Conservation (phyloP, 2,797 vertebrate species). For the Propithecus deckenii region DNA sequence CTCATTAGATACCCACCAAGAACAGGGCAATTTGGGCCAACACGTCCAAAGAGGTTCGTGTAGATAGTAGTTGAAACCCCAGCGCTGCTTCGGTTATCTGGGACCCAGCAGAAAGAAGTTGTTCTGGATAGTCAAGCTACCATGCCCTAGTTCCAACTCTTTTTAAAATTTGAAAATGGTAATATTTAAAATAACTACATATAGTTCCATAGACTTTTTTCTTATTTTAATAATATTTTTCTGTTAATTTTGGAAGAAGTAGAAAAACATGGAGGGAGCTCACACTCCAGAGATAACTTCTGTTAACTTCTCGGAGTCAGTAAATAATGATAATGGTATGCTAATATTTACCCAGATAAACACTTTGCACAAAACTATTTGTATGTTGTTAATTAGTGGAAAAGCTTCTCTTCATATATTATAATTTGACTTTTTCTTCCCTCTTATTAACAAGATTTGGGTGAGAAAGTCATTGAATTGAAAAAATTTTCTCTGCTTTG, state of each 20-base stretch:
- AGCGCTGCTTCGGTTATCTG: background rate
- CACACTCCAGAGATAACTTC: background rate
- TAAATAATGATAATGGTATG: background rate
- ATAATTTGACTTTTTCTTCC: conserved; percentile 42
- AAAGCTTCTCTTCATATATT: background rate
- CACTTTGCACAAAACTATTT: conserved; percentile 6
- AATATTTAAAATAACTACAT: background rate
- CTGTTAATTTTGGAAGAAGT: background rate
- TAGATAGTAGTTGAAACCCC: background rate
- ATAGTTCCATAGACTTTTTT: background rate
- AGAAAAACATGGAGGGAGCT: background rate
- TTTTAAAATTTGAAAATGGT: background rate
- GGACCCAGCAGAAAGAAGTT: background rate
- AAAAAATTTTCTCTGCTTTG: conserved; percentile 13
- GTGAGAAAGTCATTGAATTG: background rate
- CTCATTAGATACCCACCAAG: background rate
- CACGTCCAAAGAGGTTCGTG: background rate
- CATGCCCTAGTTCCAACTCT: background rate
- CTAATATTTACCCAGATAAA: conserved; percentile 47
- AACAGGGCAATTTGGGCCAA: background rate
- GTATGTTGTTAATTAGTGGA: conserved; percentile 8
- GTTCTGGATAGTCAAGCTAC: background rate
- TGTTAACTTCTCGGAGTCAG: background rate
- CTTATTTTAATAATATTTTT: background rate
- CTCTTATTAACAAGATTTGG: conserved; percentile 29